Percentiles rank a stretch among this genome's conserved stretches.
phyloP scores from a whole-genome alignment of 92 coral and sea anemone genomes.

The Zoanthus sansibaricus region DNA sequence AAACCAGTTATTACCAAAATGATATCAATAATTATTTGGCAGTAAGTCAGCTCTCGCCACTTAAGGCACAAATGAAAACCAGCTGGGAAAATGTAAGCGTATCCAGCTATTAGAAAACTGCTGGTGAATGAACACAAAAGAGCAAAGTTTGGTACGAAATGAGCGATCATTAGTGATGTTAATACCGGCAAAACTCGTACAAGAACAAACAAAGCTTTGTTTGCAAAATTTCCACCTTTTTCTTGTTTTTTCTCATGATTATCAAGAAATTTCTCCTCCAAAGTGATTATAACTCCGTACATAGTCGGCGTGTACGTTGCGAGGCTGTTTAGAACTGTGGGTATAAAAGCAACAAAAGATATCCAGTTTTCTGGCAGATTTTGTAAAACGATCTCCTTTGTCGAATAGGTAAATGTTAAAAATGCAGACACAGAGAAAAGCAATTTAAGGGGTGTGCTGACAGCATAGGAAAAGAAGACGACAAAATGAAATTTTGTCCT shows the following conservation, averaged over 20 bases:
- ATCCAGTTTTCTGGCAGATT: conserved; percentile 30
- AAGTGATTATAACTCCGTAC: conserved; percentile 16
- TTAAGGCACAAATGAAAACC: conserved; percentile 29
- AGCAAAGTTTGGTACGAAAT: conserved; percentile 21
- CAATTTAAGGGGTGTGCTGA: conserved; percentile 18
- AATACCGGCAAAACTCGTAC: conserved; percentile 20
- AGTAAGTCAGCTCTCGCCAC: conserved; percentile 23
- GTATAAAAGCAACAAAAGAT: neutral
- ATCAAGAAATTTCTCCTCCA: conserved; percentile 15
- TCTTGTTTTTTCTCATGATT: neutral
- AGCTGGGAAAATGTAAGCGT: conserved; percentile 29
- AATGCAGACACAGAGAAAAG: conserved; percentile 10
- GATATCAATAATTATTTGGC: conserved; percentile 25
- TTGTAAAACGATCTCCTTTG: conserved; percentile 8
- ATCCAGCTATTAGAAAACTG: conserved; percentile 14
- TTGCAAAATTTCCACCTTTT: neutral
- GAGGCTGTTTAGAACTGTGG: conserved; percentile 7
- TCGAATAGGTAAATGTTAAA: neutral
- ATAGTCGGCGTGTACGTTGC: conserved; percentile 18
- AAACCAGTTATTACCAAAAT: neutral
- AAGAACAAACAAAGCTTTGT: neutral
- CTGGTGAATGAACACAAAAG: conserved; percentile 25
- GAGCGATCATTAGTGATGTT: conserved; percentile 3
- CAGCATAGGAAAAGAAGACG: conserved; percentile 19
- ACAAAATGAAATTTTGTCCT: conserved; percentile 28